Conservation (phyloP, 2,888 invertebrate species). For the Xestia rhomboidea region DNA sequence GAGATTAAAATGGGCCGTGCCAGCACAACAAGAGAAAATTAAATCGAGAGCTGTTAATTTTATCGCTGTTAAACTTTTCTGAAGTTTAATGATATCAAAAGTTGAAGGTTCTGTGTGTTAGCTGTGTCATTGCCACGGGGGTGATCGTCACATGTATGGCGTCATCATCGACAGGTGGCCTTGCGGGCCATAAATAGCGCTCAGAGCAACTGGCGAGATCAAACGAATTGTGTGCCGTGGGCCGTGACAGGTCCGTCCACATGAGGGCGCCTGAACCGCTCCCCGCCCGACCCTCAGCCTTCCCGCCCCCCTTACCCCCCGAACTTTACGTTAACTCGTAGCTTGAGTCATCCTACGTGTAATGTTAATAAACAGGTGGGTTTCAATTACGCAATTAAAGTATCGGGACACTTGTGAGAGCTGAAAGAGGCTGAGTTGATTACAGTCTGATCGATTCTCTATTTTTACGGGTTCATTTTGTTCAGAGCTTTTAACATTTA, state of each 20-base stretch:
- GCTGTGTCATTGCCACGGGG: constrained; percentile 72
- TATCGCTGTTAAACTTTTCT: constrained; percentile 11
- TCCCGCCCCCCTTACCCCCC: constrained; percentile 59
- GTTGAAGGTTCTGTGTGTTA: constrained; percentile 40
- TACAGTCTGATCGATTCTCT: constrained; percentile 12
- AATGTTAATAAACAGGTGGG: constrained; percentile 65
- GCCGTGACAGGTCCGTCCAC: constrained; percentile 86
- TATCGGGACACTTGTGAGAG: constrained; percentile 33
- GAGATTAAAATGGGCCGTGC: constrained; percentile 19
- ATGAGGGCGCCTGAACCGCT: constrained; percentile 82
- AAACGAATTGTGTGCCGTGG: constrained; percentile 89
- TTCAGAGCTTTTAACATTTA: background rate
- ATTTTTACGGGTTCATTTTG: constrained; percentile 3
- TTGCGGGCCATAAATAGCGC: constrained; percentile 87
- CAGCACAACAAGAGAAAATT: constrained; percentile 38
- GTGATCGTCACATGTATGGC: constrained; percentile 66
- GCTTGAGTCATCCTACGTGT: constrained; percentile 63
- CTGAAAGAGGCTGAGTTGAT: constrained; percentile 28
- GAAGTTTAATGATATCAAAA: constrained; percentile 28
- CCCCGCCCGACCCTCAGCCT: constrained; percentile 66
- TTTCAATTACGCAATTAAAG: constrained; percentile 55
- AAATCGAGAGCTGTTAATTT: constrained; percentile 47
- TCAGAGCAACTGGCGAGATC: constrained; percentile 86
- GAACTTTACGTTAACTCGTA: constrained; percentile 69
- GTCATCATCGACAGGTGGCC: constrained; percentile 82